These are phyloP conservation scores for Cephus pulcher DNA, from an alignment of 2,888 invertebrate species.

Conservation along the genomic window DNA sequence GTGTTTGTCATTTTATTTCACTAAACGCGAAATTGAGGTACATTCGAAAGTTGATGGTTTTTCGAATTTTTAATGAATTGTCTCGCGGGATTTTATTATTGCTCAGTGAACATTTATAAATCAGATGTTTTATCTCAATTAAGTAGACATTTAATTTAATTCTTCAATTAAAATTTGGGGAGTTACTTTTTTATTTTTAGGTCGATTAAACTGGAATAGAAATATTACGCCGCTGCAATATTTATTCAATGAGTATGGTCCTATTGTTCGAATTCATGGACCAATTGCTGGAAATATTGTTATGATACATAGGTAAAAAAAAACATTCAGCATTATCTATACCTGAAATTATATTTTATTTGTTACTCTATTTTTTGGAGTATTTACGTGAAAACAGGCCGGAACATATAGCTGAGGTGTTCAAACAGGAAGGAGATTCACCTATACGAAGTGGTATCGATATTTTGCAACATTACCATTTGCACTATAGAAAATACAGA, in stretches of 20 bases:
- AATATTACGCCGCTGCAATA: conserved; percentile 66
- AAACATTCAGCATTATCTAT: background rate
- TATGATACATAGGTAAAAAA: conserved; percentile 64
- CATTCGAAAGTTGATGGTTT: conserved; percentile 19
- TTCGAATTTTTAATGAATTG: conserved; percentile 21
- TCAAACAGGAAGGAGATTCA: conserved; percentile 71
- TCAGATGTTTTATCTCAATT: background rate
- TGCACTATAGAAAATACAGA: conserved; percentile 69
- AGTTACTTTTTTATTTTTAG: conserved; percentile 44
- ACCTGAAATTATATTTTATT: background rate
- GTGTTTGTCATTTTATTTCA: background rate
- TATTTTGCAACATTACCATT: conserved; percentile 74
- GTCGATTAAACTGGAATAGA: conserved; percentile 66
- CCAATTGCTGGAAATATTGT: conserved; percentile 75
- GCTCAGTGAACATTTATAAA: background rate
- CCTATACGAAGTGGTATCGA: conserved; percentile 75
- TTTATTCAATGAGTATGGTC: conserved; percentile 72
- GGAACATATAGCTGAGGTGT: conserved; percentile 74
- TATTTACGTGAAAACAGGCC: conserved; percentile 63
- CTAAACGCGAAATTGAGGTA: background rate
- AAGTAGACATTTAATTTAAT: background rate
- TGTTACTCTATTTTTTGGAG: background rate
- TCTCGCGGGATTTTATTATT: background rate
- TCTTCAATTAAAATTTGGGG: background rate
- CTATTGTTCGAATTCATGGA: conserved; percentile 75